A percentile compares a stretch with the other conserved stretches of the same genome.
Evolutionary conservation across 35 echinoderm and acorn worm genomes (phyloP).

Genomic region (Ophiothrix spiculata): DNA sequence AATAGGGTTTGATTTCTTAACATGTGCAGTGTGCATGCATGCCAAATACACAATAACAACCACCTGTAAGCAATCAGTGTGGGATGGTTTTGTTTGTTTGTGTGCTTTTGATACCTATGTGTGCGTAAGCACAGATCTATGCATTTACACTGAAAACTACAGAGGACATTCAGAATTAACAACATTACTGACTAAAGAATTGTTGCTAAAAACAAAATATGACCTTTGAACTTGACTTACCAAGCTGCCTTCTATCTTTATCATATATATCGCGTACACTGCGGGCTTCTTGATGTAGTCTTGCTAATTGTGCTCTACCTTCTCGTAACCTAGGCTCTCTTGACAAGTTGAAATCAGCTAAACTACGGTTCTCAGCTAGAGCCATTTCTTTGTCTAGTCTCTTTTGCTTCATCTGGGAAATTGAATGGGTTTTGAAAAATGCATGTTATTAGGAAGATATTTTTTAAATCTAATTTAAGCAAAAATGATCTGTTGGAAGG

Average conservation of each 20-base stretch:
- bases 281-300: slow-evolving; percentile 52
- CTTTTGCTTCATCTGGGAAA: slow-evolving; percentile 43
- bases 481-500: background rate
- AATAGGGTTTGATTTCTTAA: too few species aligned
- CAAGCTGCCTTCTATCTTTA: slow-evolving; percentile 61
- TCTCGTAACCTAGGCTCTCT: slow-evolving; percentile 63
- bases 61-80: too few species aligned
- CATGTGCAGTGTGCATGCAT: too few species aligned
- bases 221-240: too few species aligned
- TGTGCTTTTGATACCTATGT: too few species aligned
- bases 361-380: slow-evolving; percentile 72
- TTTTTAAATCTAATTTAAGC: background rate
- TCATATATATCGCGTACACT: slow-evolving; percentile 60
- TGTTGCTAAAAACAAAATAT: background rate
- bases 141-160: too few species aligned
- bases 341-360: slow-evolving; percentile 92
- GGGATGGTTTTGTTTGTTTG: too few species aligned
- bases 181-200: background rate
- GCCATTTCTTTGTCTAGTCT: slow-evolving; percentile 67
- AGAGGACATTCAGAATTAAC: background rate
- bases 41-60: too few species aligned
- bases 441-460: background rate
- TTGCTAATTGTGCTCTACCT: slow-evolving; percentile 40
- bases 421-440: background rate
- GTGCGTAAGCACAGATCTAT: too few species aligned